A percentile compares a stretch with the other conserved stretches of the same genome.
phyloP scores from a whole-genome alignment of 2,113 vertebrate genomes.

The Piprites chloris region DNA sequence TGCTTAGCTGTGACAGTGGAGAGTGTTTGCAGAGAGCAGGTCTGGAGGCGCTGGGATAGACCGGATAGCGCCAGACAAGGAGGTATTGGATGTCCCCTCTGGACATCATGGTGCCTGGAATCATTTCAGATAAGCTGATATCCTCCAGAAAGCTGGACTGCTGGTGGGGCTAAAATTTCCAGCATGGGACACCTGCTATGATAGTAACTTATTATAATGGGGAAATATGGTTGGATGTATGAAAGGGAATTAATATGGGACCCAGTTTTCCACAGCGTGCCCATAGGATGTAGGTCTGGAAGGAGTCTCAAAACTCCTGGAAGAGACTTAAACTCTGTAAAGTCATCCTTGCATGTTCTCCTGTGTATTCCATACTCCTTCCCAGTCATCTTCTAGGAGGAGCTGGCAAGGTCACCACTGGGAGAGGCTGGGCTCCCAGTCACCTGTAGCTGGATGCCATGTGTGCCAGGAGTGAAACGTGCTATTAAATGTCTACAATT shows the following conservation, averaged over 20 bases:
- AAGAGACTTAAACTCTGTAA: not conserved
- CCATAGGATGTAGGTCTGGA: rapidly evolving
- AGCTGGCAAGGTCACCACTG: not conserved
- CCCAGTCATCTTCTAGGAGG: not conserved
- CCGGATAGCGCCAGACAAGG: not conserved
- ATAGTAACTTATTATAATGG: not conserved
- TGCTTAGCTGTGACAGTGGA: not conserved
- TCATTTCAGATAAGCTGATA: not conserved
- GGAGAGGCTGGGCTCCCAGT: not conserved
- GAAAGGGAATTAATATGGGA: not conserved
- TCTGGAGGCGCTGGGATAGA: not conserved
- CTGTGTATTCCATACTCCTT: rapidly evolving
- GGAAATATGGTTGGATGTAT: not conserved
- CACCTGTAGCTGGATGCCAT: not conserved
- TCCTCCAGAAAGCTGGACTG: not conserved
- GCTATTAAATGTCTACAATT: rapidly evolving
- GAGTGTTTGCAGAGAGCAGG: not conserved
- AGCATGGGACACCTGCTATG: not conserved
- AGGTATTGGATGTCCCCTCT: not conserved
- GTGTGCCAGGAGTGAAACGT: not conserved
- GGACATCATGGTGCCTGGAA: not conserved
- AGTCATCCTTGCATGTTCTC: rapidly evolving
- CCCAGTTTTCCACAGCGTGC: not conserved
- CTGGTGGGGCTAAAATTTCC: not conserved
- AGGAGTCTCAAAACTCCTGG: not conserved